Evolutionary conservation across 53 echinoderm and acorn worm species (phyloP), one percentile per base, ranked within the genome.

Genomic region (Arbacia lixula): DNA sequence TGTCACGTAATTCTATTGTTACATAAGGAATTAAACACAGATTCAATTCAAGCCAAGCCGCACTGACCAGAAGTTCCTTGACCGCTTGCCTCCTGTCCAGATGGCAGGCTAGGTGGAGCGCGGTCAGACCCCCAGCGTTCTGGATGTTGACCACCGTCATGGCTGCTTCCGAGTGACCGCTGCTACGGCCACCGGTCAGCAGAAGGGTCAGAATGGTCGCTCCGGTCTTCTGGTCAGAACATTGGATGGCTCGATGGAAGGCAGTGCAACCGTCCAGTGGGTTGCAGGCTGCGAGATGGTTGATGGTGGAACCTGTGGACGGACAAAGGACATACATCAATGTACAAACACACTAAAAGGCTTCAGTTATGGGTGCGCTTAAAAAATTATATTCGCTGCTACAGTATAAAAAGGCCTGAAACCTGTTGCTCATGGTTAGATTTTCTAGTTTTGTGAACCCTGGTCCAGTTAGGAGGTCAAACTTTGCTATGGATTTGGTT

Each of bases 81-180:
- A 97, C 94, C 36, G 92, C 90, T 43, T 90, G 79, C 57, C 89
- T 86, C 32, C 79, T 83, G 58, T 90, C 98, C 19, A 90, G 54
- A 35, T 88, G 85, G 33, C 94, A 94, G 21, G 98, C 98, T 3
- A 92, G 69, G 87, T 97, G 98, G 32, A 97, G 89, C 2, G 98
- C 80, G 1, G 94, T 86, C 35, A 92, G 72, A 12, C 98, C 92
- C 30, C 87, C 86, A 62, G 41, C 50, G 68, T 94, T 86, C 58
- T 92, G 94, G 12, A 94, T 36, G 49, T 97, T 97, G 60, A 85
- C 85, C 42, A 91, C 66, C 27, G 86, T 66, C 17, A 71, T 71
- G 30, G 94, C 94, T 34, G 90, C 92, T 17, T 27, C 86, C n/a
- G n/a, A n/a, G n/a, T n/a, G n/a, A n/a, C n/a, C n/a, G n/a, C n/a